Evolutionary conservation across 2,888 invertebrate genomes (phyloP).

Genomic region (Zelleria hepariella): DNA sequence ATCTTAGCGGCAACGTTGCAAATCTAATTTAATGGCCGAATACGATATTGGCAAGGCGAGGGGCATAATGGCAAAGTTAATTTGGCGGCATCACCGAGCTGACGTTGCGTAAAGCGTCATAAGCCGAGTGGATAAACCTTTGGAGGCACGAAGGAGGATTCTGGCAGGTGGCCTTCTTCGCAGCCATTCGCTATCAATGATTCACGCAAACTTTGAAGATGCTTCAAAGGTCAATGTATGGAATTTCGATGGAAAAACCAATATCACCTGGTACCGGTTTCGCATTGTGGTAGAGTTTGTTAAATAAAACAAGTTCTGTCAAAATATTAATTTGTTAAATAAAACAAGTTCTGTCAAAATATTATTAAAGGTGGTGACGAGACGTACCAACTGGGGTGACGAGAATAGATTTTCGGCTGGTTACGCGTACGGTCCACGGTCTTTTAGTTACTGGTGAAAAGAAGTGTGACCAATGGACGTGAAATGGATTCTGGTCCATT

Average conservation of each 20-base stretch:
- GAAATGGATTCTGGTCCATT: conserved; percentile 1
- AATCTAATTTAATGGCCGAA: neutral
- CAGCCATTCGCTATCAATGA: neutral
- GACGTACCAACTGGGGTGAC: neutral
- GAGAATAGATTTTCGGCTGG: neutral
- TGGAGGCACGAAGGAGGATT: conserved; percentile 8
- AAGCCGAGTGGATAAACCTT: neutral
- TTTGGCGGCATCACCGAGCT: neutral
- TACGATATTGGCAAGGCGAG: neutral
- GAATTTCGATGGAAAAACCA: neutral
- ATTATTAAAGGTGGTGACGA: neutral
- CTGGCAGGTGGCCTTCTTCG: conserved; percentile 26
- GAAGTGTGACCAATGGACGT: neutral
- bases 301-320: neutral
- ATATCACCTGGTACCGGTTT: neutral
- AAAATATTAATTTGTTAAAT: neutral
- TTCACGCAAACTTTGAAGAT: neutral
- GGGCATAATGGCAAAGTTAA: neutral
- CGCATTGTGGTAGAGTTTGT: neutral
- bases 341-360: neutral
- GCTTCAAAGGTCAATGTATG: neutral
- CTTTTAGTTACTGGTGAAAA: neutral
- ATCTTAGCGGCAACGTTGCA: neutral
- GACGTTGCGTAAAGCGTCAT: neutral
- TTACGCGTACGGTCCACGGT: neutral